Conservation (phyloP, 2,113 vertebrate genomes). For the Gasterosteus nipponicus region DNA sequence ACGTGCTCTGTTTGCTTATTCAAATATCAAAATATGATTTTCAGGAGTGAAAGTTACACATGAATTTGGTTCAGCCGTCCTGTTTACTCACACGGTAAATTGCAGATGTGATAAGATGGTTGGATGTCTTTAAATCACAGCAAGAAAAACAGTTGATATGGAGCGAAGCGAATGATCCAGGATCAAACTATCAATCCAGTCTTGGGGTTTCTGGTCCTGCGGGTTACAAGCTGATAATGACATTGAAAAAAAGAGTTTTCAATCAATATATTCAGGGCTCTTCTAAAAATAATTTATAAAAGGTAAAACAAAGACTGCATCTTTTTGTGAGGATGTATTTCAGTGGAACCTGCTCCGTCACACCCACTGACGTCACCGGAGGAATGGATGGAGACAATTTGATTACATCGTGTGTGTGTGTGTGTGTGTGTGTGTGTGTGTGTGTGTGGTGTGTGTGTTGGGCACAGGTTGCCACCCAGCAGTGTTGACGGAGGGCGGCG, state of each 20-base stretch:
- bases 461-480: constrained; percentile 45
- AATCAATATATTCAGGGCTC: background rate
- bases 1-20: background rate
- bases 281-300: background rate
- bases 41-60: background rate
- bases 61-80: background rate
- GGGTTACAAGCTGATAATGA: background rate
- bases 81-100: constrained; percentile 2
- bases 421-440: background rate
- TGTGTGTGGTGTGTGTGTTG: background rate
- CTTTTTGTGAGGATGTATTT: background rate
- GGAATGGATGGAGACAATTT: background rate
- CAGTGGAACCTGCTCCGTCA: background rate
- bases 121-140: background rate
- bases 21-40: background rate
- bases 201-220: background rate
- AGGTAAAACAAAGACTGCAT: background rate
- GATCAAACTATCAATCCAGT: too few relatives aligned
- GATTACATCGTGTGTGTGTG: background rate
- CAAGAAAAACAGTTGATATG: too few relatives aligned
- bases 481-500: constrained; percentile 46
- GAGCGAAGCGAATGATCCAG: too few relatives aligned
- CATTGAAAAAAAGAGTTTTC: background rate
- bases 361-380: background rate
- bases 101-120: background rate